phyloP scores from a whole-genome alignment of 2,113 vertebrate genomes.

The Butorides virescens region DNA sequence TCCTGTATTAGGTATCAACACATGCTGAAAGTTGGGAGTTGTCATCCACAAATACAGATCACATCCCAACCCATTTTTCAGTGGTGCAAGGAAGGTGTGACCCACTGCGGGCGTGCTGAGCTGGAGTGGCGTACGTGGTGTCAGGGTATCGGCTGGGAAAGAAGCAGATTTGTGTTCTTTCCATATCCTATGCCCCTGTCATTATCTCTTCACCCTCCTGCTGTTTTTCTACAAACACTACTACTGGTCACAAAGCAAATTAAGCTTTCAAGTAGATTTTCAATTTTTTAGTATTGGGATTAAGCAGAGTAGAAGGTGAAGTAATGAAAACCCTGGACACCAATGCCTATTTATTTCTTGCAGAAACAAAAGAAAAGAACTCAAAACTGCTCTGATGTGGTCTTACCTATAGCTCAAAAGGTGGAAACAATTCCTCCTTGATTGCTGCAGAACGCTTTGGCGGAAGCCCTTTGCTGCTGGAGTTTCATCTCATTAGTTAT shows the following conservation, averaged over 20 bases:
- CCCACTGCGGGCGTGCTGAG: neutral
- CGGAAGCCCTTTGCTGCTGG: neutral
- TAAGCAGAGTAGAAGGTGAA: neutral
- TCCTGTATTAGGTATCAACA: neutral
- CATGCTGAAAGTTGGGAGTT: neutral
- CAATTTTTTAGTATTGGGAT: neutral
- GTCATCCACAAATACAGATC: neutral
- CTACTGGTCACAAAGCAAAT: neutral
- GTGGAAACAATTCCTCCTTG: neutral
- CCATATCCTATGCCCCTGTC: fast-evolving
- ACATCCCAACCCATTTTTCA: neutral
- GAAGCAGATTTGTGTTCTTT: neutral
- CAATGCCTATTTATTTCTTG: neutral
- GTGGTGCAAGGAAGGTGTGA: neutral
- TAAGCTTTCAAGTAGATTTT: neutral
- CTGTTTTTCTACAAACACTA: neutral
- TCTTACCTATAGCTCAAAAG: neutral
- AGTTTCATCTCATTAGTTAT: conserved; percentile 30
- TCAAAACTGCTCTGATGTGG: neutral
- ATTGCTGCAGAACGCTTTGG: neutral
- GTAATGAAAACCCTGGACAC: neutral
- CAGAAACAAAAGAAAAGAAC: neutral
- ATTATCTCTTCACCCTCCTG: neutral
- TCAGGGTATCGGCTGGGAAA: neutral
- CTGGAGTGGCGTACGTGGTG: fast-evolving